Evolutionary conservation across 2,797 vertebrate genomes (phyloP).

Genomic region (Enteromius paludinosus): DNA sequence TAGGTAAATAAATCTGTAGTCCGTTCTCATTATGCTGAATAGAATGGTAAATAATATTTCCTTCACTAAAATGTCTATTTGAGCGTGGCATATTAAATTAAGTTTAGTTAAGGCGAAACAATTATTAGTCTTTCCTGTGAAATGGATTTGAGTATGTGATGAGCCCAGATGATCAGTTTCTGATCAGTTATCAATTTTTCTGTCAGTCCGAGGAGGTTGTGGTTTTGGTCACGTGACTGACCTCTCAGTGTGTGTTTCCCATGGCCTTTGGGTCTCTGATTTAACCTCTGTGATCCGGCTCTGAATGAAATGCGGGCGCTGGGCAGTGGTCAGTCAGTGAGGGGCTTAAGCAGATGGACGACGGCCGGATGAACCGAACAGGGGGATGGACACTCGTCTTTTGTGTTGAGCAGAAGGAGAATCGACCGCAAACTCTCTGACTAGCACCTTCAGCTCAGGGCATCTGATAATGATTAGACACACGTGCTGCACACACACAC

Average conservation of each 20-base stretch:
- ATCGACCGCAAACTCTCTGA: conserved; percentile 6
- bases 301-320: conserved; percentile 63
- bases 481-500: background rate
- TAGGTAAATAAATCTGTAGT: background rate
- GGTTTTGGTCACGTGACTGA: conserved; percentile 27
- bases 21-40: background rate
- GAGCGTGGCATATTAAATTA: too few species aligned
- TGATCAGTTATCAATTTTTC: conserved; percentile 1
- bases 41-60: background rate
- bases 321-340: conserved; percentile 63
- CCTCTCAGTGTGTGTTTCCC: conserved; percentile 36
- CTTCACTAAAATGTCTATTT: background rate
- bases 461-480: conserved; percentile 8
- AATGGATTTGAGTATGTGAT: background rate
- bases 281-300: conserved; percentile 50
- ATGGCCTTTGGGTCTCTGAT: conserved; percentile 67
- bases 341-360: conserved; percentile 29
- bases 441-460: background rate
- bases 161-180: background rate
- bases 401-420: conserved; percentile 11
- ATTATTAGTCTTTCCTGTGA: background rate
- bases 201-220: background rate
- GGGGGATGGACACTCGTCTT: conserved; percentile 35
- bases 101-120: too few species aligned
- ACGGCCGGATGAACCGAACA: background rate